Percentiles rank a stretch among this genome's conserved stretches.
Evolutionary conservation across 2,113 vertebrate genomes (phyloP).

Genomic region (Cynoglossus semilaevis): DNA sequence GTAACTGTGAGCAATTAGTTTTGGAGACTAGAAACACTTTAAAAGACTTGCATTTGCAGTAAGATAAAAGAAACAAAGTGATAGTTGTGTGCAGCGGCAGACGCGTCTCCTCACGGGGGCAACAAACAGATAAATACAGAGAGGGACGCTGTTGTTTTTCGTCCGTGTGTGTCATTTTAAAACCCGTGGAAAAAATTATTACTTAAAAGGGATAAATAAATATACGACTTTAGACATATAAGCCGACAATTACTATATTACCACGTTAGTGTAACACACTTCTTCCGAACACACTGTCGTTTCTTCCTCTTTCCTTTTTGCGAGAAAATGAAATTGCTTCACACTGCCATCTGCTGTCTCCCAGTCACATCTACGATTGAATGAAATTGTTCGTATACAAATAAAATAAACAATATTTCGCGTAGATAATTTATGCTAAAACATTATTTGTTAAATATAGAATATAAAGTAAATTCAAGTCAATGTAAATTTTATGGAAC

Average conservation of each 20-base stretch:
- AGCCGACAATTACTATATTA: neutral
- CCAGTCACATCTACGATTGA: neutral
- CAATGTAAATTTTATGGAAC: no score
- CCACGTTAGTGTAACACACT: slow-evolving; percentile 32
- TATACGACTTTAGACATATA: neutral
- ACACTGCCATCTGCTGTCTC: slow-evolving; percentile 31
- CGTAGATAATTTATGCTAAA: neutral
- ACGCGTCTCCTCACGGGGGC: slow-evolving; percentile 63
- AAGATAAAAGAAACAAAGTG: slow-evolving; percentile 88
- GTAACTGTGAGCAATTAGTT: slow-evolving; percentile 36
- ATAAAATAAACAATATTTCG: neutral
- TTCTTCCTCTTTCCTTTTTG: slow-evolving; percentile 25
- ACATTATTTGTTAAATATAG: neutral
- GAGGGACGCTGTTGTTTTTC: slow-evolving; percentile 63
- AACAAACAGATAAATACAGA: slow-evolving; percentile 82
- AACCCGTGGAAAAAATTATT: neutral
- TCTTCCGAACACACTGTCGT: slow-evolving; percentile 6
- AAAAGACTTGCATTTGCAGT: slow-evolving; percentile 87
- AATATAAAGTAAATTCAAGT: no score
- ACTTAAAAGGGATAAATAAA: no score
- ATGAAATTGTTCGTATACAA: no score
- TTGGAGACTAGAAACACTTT: slow-evolving; percentile 80
- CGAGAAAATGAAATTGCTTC: neutral
- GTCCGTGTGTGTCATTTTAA: slow-evolving; percentile 76
- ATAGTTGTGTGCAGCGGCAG: slow-evolving; percentile 89